Base-by-base conservation (phyloP, 2,797 vertebrate genomes). In the Anolis apletophallus region DNA sequence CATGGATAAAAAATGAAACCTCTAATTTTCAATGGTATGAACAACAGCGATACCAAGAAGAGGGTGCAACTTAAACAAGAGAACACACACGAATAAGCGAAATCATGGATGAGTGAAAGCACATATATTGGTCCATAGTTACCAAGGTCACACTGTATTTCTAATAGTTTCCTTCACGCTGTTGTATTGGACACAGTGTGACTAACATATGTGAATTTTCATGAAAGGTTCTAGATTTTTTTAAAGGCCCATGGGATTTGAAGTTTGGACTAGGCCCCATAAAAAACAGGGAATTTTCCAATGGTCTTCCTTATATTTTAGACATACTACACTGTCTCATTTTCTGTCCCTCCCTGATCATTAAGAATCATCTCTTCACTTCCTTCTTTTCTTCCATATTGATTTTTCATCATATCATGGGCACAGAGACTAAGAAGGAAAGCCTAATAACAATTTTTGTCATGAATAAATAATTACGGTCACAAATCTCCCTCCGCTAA, bases 381-480 rank as follows among this genome's bases (percentile, higher is more conserved):
- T 94, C 93, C 93, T 95, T 90, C 93, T 95, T 90, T 95, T 90
- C 69, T 90, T 94, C 90, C 7, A 12, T 95, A 95, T 95, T 97
- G 95, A 95, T 96, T 90, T 96, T 94, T 94, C 94, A 94, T 94
- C 91, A 91, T 81, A 94, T 94, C 94, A 96, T 94, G 82, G 88
- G 90, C 90, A 91, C 90, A 94, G 93, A 93, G 92, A 94, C 85
- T 74, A 93, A 94, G 55, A 88, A 94, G 86, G 82, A 96, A 95
- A 88, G 75, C 92, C 94, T 95, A 95, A 94, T 95, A 95, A 93
- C 92, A 94, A 95, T 93, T 90, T 94, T 93, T 95, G 93, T 94
- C 95, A 95, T 94, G 93, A 96, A 95, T 96, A 96, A 96, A 95
- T 95, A 94, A 96, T 96, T 96, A 88, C 77, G 94, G 83, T 78